Base-by-base conservation (phyloP, 2,113 vertebrate genomes). In the Podilymbus podiceps region DNA sequence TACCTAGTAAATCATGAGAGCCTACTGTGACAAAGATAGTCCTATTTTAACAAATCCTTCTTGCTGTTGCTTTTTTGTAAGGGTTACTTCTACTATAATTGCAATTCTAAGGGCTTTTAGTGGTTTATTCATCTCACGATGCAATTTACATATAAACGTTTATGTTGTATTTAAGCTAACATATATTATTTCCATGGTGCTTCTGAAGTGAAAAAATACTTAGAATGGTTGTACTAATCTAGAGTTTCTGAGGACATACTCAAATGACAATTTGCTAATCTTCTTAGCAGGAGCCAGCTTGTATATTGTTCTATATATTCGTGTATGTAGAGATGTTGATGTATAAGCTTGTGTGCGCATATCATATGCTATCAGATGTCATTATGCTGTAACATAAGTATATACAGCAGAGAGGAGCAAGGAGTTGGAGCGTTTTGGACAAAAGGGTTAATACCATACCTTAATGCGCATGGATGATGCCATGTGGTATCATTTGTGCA, bases 1-100 rank as follows among this genome's bases (percentile, higher is more conserved):
- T 88, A 89, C 85, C 53, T 85, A 94, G 56, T 71, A 96, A 88
- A 95, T 91, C 73, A 19, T 60, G 30, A 62, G 76, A 94, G 38
- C 53, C 88, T 74, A 63, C 91, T 95, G 85, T 81, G 92, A 92
- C 50, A 82, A 88, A 82, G 59, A 63, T 76, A 69, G 44, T 35
- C 35, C 63, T 66, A 35, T 94, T 90, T 85, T 82, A 92, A 76
- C 35, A 58, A 74, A 68, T 88, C 19, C 31, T 60, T 64, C 38
- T 90, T 77, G 55, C 44, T 62, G 47, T 81, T 82, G 25, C 28
- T 81, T 84, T 84, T 92, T 75, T 87, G 11, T 72, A 53, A 78
- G 28, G 46, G 46, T 73, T 85, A 11, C 42, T 93, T 69, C 27
- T 68, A 11, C 60, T 87, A 18, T 85, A 88, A 80, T 78, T 79